Evolutionary conservation across 2,113 vertebrate genomes (phyloP).

Genomic region (Plecotus auritus): DNA sequence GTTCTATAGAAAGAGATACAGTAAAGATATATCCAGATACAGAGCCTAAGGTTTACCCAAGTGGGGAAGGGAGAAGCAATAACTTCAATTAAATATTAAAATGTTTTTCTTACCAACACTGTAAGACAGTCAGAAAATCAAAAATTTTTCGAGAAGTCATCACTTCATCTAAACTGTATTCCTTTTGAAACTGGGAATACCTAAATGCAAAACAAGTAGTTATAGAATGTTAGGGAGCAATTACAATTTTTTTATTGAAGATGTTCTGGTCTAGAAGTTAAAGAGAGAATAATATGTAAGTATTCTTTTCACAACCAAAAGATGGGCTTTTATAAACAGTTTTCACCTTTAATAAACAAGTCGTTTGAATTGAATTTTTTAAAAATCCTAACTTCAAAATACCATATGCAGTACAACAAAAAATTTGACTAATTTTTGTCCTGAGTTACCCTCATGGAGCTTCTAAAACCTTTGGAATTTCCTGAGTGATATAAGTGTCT

Average conservation of each 20-base stretch:
- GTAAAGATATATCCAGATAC: background rate
- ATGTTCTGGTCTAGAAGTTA: background rate
- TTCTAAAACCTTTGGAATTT: background rate
- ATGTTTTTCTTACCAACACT: constrained; percentile 92
- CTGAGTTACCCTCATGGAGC: background rate
- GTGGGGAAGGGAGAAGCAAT: background rate
- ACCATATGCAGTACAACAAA: background rate
- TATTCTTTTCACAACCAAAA: constrained; percentile 25
- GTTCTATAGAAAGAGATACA: background rate
- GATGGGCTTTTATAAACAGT: background rate
- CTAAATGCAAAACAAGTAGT: constrained; percentile 77
- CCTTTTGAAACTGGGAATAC: constrained; percentile 93
- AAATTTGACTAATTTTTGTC: background rate
- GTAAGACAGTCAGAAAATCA: constrained; percentile 92
- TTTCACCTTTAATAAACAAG: background rate
- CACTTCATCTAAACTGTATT: constrained; percentile 93
- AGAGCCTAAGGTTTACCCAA: background rate
- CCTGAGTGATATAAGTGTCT: background rate
- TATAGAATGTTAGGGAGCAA: background rate
- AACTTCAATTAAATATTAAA: constrained; percentile 44
- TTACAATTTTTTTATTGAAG: constrained; percentile 8
- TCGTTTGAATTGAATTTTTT: background rate
- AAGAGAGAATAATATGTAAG: background rate
- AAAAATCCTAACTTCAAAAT: constrained; percentile 7
- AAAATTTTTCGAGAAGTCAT: constrained; percentile 87